phyloP scores from a whole-genome alignment of 2,888 invertebrate genomes.

The Petrolisthes manimaculis region DNA sequence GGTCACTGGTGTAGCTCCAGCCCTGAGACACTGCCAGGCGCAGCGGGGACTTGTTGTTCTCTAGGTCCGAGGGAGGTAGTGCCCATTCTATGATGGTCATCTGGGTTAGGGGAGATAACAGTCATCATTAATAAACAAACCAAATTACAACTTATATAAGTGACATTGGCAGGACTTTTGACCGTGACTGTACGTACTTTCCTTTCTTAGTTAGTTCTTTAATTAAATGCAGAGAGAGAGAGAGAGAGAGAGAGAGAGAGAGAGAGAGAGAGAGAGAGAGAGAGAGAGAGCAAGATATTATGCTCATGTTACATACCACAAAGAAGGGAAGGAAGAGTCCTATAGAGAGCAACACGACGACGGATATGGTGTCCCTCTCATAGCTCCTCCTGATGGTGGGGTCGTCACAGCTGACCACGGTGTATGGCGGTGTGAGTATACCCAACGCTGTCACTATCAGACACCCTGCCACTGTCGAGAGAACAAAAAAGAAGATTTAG shows the following conservation, averaged over 20 bases:
- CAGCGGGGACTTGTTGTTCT: not conserved
- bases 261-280: too few species aligned
- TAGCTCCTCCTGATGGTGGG: constrained; percentile 32
- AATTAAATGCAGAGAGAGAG: too few species aligned
- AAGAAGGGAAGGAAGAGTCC: constrained; percentile 2
- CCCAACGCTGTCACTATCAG: constrained; percentile 20
- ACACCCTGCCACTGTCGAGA: constrained; percentile 14
- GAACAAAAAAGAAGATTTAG: not conserved
- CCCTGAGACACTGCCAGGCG: constrained; percentile 11
- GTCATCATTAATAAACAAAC: not conserved
- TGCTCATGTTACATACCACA: not conserved
- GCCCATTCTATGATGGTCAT: constrained; percentile 33
- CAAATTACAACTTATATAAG: not conserved
- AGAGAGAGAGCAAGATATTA: too few species aligned
- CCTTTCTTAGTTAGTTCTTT: too few species aligned
- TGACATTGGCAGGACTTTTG: not conserved
- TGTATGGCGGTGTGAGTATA: constrained; percentile 29
- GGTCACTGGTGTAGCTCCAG: constrained; percentile 28
- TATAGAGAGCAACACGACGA: not conserved
- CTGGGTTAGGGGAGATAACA: not conserved
- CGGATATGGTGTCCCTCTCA: not conserved
- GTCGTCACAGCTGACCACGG: constrained; percentile 47
- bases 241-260: too few species aligned
- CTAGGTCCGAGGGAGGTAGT: constrained; percentile 9
- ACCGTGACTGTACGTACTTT: not conserved